Conservation (phyloP, 2,888 invertebrate genomes). For the Drosophila robusta region DNA sequence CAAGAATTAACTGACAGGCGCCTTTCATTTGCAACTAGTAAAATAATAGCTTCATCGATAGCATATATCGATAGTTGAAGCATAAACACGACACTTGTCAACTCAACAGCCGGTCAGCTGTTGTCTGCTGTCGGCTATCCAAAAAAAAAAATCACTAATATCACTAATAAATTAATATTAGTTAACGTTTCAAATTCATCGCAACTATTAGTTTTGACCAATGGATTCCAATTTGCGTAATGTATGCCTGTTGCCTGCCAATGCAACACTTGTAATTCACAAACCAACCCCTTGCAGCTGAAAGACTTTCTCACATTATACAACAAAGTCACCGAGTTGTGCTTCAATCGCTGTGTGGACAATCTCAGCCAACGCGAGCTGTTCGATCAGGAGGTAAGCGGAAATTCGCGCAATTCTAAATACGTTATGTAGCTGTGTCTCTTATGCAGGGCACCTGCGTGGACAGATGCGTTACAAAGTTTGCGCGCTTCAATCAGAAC, state of each 20-base stretch:
- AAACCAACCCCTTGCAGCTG: constrained; percentile 67
- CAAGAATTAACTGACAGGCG: no score
- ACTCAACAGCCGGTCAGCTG: constrained; percentile 40
- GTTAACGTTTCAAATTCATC: constrained; percentile 9
- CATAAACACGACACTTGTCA: constrained; percentile 7
- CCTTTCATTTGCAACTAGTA: neutral
- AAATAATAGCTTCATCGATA: neutral
- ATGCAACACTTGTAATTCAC: constrained; percentile 12
- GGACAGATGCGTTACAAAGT: constrained; percentile 84
- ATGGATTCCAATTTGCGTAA: constrained; percentile 60
- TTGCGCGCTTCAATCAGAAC: constrained; percentile 84
- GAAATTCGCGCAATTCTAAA: no score
- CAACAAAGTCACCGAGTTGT: constrained; percentile 85
- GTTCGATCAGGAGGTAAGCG: constrained; percentile 74
- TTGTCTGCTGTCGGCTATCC: constrained; percentile 9
- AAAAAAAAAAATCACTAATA: constrained; percentile 16
- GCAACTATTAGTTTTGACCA: constrained; percentile 1
- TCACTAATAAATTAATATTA: constrained; percentile 32
- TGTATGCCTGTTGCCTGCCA: constrained; percentile 28
- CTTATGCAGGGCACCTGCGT: constrained; percentile 76
- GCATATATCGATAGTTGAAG: constrained; percentile 13
- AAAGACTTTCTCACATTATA: constrained; percentile 85
- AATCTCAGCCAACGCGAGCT: constrained; percentile 81
- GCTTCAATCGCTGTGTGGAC: constrained; percentile 83
- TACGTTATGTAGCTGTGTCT: no score